phyloP scores from a whole-genome alignment of 1,140 invertebrate species.

The Drosophila lacteicornis region DNA sequence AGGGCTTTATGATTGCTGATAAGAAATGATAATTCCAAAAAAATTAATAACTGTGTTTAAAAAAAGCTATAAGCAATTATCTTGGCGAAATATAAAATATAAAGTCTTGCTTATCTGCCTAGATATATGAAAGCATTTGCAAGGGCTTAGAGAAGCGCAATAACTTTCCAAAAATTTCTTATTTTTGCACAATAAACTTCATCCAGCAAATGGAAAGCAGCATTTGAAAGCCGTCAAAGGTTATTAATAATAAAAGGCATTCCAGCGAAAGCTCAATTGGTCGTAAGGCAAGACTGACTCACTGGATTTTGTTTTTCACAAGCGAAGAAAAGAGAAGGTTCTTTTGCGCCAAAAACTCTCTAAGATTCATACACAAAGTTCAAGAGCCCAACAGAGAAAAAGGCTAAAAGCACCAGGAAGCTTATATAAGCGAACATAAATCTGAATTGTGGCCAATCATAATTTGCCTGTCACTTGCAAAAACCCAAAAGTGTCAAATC shows the following conservation, averaged over 20 bases:
- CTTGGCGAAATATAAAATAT: too few species aligned
- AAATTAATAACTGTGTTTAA: too few species aligned
- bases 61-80: too few species aligned
- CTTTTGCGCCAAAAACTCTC: not conserved
- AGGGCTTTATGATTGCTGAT: too few species aligned
- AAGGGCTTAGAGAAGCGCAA: too few species aligned
- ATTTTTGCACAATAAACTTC: slow-evolving; percentile 2
- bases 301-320: not conserved
- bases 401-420: not conserved
- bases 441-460: slow-evolving; percentile 31
- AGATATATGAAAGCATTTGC: too few species aligned
- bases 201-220: slow-evolving; percentile 2
- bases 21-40: too few species aligned
- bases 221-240: slow-evolving; percentile 4
- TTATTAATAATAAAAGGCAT: slow-evolving; percentile 10
- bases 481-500: slow-evolving; percentile 17
- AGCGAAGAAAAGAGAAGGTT: not conserved
- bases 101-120: too few species aligned
- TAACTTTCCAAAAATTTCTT: not conserved
- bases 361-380: not conserved
- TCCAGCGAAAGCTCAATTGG: not conserved
- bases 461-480: slow-evolving; percentile 37
- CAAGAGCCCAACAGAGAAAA: not conserved
- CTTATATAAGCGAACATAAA: slow-evolving; percentile 33
- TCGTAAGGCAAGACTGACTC: not conserved